Evolutionary conservation across 1,140 invertebrate species (phyloP).

Genomic region (Cydia strobilella): DNA sequence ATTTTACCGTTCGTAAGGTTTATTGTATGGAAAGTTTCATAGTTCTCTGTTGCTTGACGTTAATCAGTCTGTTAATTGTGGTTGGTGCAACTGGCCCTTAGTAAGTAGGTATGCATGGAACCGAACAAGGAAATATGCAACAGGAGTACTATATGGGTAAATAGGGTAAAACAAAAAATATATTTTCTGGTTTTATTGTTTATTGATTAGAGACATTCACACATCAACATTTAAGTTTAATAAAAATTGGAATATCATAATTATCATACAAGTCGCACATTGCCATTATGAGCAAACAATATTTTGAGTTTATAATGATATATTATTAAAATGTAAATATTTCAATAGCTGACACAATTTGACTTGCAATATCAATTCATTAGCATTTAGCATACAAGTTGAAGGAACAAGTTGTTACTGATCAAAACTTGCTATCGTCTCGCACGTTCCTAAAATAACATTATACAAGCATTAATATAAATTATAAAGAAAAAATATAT

Average conservation of each 20-base stretch:
- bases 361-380: slow-evolving; percentile 28
- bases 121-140: neutral
- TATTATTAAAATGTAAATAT: slow-evolving; percentile 30
- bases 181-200: slow-evolving; percentile 65
- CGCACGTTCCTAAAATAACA: slow-evolving; percentile 21
- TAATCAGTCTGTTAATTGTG: no score
- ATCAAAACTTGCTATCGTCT: neutral
- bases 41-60: no score
- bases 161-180: slow-evolving; percentile 41
- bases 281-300: slow-evolving; percentile 47
- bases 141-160: slow-evolving; percentile 18
- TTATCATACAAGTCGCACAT: slow-evolving; percentile 52
- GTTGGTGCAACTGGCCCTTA: no score
- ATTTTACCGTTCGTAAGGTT: no score
- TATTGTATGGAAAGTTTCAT: no score
- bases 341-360: slow-evolving; percentile 24
- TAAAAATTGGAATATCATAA: slow-evolving; percentile 61
- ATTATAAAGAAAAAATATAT: slow-evolving; percentile 22
- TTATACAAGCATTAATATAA: slow-evolving; percentile 24
- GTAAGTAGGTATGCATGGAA: no score
- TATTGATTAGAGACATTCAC: slow-evolving; percentile 81
- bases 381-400: slow-evolving; percentile 10
- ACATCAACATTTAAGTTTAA: slow-evolving; percentile 75
- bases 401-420: slow-evolving; percentile 13
- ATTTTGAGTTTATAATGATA: slow-evolving; percentile 35